These are phyloP conservation scores for Todiramphus chloris DNA, from an alignment of 2,113 vertebrate species.

Conservation along the genomic window DNA sequence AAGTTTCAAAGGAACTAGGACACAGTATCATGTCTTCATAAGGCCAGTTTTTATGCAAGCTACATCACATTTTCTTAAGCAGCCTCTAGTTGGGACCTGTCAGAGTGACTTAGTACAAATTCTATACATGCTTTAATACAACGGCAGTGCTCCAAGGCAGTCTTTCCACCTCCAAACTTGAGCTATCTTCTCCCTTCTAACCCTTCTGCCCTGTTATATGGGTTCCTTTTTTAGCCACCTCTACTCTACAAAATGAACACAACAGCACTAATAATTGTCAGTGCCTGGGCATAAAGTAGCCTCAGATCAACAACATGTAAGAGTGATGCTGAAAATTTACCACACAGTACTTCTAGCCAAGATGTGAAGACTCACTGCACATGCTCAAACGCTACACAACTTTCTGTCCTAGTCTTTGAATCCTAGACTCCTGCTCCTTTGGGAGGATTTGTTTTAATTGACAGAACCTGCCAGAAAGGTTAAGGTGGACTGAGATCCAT, in stretches of 20 bases:
- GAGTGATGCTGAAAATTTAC: background rate
- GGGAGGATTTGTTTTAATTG: background rate
- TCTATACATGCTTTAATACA: background rate
- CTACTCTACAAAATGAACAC: background rate
- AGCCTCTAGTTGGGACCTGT: background rate
- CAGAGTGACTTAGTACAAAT: background rate
- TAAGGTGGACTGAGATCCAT: background rate
- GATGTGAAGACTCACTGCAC: background rate
- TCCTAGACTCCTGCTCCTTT: background rate
- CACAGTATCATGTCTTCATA: background rate
- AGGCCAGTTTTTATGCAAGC: background rate
- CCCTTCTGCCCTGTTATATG: background rate
- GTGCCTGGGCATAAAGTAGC: background rate
- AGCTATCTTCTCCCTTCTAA: background rate
- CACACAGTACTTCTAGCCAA: background rate
- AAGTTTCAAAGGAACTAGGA: background rate
- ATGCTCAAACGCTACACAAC: background rate
- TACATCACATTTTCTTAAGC: background rate
- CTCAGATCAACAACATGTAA: background rate
- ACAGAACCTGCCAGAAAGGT: background rate
- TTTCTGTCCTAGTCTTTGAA: background rate
- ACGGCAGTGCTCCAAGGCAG: background rate
- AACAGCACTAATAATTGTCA: background rate
- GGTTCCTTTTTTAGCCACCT: background rate
- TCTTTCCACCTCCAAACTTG: background rate